These are phyloP conservation scores for Tetramorium bicarinatum DNA, from an alignment of 2,888 invertebrate genomes.

Conservation along the genomic window DNA sequence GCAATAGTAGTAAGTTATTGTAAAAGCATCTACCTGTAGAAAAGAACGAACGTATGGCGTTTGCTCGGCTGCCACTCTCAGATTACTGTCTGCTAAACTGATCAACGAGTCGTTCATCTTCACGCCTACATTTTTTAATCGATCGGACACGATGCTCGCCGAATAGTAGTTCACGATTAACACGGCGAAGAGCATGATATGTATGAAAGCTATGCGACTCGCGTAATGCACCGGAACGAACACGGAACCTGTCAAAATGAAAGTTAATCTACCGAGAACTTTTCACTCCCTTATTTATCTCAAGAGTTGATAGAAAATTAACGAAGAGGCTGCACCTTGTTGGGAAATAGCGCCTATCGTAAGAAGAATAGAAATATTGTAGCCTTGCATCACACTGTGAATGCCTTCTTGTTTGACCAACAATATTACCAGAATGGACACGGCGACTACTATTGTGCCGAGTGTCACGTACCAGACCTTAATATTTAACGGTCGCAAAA, in stretches of 20 bases:
- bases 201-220: constrained; percentile 80
- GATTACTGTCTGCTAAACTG: constrained; percentile 73
- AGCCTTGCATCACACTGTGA: constrained; percentile 64
- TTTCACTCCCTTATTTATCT: not conserved
- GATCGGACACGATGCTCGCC: constrained; percentile 81
- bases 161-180: constrained; percentile 82
- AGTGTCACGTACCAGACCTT: constrained; percentile 76
- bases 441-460: constrained; percentile 64
- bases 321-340: constrained; percentile 71
- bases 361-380: constrained; percentile 71
- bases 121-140: constrained; percentile 77
- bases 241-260: constrained; percentile 73
- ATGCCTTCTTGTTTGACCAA: constrained; percentile 70
- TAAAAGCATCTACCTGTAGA: constrained; percentile 68
- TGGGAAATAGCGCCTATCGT: constrained; percentile 78
- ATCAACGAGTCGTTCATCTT: constrained; percentile 83
- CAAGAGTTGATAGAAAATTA: not conserved
- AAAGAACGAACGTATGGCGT: constrained; percentile 75
- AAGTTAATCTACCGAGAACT: not conserved
- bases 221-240: constrained; percentile 75
- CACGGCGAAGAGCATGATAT: constrained; percentile 78
- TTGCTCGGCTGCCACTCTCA: constrained; percentile 77
- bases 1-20: not conserved
- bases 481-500: constrained; percentile 73
- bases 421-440: constrained; percentile 67